A percentile compares a stretch with the other conserved stretches of the same genome.
Conservation (phyloP, 35 echinoderm and acorn worm species). For the Ophioderma brevispina region DNA sequence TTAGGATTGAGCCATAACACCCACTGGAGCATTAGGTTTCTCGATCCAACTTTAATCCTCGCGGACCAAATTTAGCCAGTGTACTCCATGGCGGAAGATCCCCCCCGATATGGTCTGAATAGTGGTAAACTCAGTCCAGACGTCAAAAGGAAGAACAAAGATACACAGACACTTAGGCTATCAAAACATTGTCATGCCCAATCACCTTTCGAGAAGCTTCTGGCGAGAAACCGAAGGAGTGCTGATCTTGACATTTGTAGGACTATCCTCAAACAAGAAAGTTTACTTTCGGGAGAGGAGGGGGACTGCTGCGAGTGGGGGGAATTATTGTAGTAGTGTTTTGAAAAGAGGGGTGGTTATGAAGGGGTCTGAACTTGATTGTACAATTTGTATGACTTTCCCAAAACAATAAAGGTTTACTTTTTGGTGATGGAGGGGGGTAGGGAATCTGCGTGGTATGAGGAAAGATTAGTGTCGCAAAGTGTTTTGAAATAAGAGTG, state of each 20-base stretch:
- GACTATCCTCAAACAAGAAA: background rate
- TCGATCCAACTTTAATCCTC: background rate
- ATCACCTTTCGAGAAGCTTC: background rate
- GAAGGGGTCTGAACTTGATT: too few relatives aligned
- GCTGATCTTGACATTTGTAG: background rate
- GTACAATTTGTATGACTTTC: too few relatives aligned
- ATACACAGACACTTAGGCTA: background rate
- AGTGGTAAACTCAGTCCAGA: background rate
- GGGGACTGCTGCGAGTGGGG: too few relatives aligned
- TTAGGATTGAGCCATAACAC: too few relatives aligned
- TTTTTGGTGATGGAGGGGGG: too few relatives aligned
- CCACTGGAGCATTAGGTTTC: background rate
- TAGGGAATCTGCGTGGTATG: too few relatives aligned
- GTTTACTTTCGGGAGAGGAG: too few relatives aligned
- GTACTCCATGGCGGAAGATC: background rate
- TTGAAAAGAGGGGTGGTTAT: too few relatives aligned
- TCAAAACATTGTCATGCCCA: background rate
- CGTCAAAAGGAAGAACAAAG: background rate
- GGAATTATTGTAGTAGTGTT: too few relatives aligned
- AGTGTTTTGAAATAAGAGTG: too few relatives aligned
- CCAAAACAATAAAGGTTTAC: too few relatives aligned
- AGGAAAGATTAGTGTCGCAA: too few relatives aligned
- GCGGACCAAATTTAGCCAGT: conserved; percentile 1
- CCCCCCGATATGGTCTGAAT: background rate
- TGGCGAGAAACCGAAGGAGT: background rate